Evolutionary conservation across 1,140 invertebrate species (phyloP).

Genomic region (Drosophila melanica): DNA sequence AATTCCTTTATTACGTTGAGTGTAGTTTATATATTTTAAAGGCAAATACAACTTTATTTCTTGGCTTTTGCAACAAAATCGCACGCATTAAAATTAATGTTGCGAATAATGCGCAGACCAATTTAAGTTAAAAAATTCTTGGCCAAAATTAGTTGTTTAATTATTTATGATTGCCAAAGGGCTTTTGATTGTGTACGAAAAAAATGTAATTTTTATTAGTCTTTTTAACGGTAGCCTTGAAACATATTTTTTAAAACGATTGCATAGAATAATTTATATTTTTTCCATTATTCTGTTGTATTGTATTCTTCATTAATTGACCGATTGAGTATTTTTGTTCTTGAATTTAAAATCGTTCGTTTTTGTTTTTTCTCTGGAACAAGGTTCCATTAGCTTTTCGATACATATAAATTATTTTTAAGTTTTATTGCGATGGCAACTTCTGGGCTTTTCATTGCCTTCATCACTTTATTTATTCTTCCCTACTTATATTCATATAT

Average conservation of each 20-base stretch:
- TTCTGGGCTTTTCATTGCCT: neutral
- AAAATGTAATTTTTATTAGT: no score
- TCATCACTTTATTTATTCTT: neutral
- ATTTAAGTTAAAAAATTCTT: no score
- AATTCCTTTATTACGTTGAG: slow-evolving; percentile 25
- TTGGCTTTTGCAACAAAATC: neutral
- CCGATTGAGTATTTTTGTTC: neutral
- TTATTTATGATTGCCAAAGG: no score
- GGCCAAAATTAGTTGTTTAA: no score
- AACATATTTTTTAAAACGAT: no score
- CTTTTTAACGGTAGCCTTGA: no score
- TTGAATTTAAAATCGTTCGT: neutral
- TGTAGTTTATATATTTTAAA: slow-evolving; percentile 1
- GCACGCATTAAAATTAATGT: neutral
- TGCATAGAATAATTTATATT: no score
- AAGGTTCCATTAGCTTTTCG: neutral
- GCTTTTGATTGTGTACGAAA: no score
- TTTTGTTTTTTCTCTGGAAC: no score
- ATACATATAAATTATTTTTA: no score
- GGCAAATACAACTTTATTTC: slow-evolving; percentile 1
- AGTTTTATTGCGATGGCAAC: neutral
- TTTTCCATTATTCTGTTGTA: no score
- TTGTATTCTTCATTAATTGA: no score
- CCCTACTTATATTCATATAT: neutral
- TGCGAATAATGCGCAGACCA: neutral